Evolutionary conservation across 1,140 invertebrate species (phyloP), one percentile per base, ranked within the genome.

Genomic region (Drosophila mayri): DNA sequence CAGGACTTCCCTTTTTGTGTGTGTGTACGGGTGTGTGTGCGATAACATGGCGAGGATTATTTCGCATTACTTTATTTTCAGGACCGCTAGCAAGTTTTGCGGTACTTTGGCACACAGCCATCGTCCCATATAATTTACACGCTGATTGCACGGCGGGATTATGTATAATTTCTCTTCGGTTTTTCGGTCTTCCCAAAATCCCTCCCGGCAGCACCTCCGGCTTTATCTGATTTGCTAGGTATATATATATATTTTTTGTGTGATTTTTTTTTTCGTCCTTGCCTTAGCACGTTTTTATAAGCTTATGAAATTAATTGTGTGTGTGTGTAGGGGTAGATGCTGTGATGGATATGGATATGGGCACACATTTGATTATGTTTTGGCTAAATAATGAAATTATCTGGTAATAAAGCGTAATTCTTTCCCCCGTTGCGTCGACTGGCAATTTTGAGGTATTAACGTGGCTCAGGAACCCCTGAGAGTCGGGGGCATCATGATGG

Each of bases 21-120:
- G 49, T 65, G 54, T 79, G 37, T 67, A 44, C 64, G 67, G 64
- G 47, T 81, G 71, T 66, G 85, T 87, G 79, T 88, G 71, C 81
- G 85, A 88, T 88, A 88, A 90, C 85, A 88, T 70, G 78, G 73
- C 85, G 80, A 88, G 85, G 85, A 88, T 88, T 88, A 88, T 88
- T 85, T 90, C 85, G 84, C 84, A 88, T 88, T 88, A 88, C 84
- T 88, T 88, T 88, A 88, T 88, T 88, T 90, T 88, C 80, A 84
- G 77, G 83, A 90, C 58, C 84, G 84, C 84, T 90, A 62, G 85
- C 76, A 88, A 87, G 84, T 87, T 85, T 79, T 88, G 84, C 84
- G 83, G 84, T 88, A 77, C 84, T 87, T 83, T 87, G 66, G 80
- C 76, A 47, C 81, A 54, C 59, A 64, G 84, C 64, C 81, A 70